Evolutionary conservation across 2,888 invertebrate genomes (phyloP), one percentile per base, ranked within the genome.

Genomic region (Hydraecia micacea): DNA sequence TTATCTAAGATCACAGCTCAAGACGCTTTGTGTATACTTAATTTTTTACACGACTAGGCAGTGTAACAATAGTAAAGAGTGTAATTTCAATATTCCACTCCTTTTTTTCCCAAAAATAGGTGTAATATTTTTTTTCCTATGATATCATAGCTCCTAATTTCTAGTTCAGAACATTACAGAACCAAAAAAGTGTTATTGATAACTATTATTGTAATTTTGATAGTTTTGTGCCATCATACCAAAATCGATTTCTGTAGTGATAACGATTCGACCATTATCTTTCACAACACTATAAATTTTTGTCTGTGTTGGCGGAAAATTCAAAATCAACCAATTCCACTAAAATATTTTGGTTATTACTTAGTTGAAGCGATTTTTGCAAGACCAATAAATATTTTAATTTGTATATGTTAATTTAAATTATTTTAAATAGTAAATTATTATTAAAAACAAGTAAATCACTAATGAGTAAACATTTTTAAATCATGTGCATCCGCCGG

Each of bases 401-500:
- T 25, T 36, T 8, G 36, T 32, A 7, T 32, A 32, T 4, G 7
- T 49, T 18, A 13, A 39, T 52, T 58, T 21, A 1, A 39, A 5
- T 32, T 0, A 18, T n/a, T 46, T 72, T 0, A 21, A 36, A 15
- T 21, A 0, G 7, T 21, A 21, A 58, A 42, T 28, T 46, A 6
- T 28, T 8, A 2, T 62, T 18, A 1, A 25, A 46, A 39, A 36
- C 11, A 21, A 25, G 11, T 25, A 25, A 46, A 65, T 65, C 3
- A 21, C 0, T 1, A 67, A 70, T 55, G 1, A 74, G 63, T 46
- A 49, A 60, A 13, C 0, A 52, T 42, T 58, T 36, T 69, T 21
- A 39, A 9, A 36, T 60, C 42, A 36, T 68, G 58, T 39, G 52
- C 73, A 71, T 87, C 87, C 87, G 87, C 76, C 86, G 80, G 84